Conservation (phyloP, 1,140 invertebrate species). For the Elymnias hypermnestra region DNA sequence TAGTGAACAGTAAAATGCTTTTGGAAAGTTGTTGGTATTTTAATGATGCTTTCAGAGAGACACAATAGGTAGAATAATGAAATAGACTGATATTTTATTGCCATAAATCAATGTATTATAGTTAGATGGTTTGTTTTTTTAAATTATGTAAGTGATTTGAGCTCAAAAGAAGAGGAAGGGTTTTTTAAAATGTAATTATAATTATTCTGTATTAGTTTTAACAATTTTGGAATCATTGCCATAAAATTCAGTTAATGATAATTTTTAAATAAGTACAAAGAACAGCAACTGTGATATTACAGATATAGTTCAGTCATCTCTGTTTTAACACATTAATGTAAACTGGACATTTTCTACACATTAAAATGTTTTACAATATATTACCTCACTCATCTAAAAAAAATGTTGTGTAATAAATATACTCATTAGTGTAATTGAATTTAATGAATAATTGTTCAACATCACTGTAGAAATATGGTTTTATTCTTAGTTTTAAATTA, state of each 20-base stretch:
- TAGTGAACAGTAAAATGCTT: no score
- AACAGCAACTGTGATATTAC: constrained; percentile 25
- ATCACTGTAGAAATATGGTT: constrained; percentile 12
- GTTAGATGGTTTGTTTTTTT: not conserved
- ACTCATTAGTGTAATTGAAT: constrained; percentile 18
- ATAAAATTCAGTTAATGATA: constrained; percentile 7
- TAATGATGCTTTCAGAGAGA: not conserved
- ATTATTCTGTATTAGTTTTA: not conserved
- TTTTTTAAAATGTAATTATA: constrained; percentile 1
- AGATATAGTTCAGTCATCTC: constrained; percentile 19
- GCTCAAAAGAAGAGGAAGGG: not conserved
- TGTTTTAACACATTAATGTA: constrained; percentile 6
- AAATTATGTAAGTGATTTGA: not conserved
- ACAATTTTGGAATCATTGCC: constrained; percentile 3
- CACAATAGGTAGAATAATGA: constrained; percentile 3
- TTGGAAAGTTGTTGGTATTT: not conserved
- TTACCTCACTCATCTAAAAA: constrained; percentile 6
- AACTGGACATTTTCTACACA: constrained; percentile 4
- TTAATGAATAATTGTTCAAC: constrained; percentile 6
- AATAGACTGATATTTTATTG: constrained; percentile 19
- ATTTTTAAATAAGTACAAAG: constrained; percentile 21
- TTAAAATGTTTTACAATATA: not conserved
- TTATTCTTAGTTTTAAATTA: constrained; percentile 2
- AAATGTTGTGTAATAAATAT: constrained; percentile 1
- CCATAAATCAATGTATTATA: constrained; percentile 16